Conservation (phyloP, 2,888 invertebrate genomes). For the Nematopogon swammerdamellus region DNA sequence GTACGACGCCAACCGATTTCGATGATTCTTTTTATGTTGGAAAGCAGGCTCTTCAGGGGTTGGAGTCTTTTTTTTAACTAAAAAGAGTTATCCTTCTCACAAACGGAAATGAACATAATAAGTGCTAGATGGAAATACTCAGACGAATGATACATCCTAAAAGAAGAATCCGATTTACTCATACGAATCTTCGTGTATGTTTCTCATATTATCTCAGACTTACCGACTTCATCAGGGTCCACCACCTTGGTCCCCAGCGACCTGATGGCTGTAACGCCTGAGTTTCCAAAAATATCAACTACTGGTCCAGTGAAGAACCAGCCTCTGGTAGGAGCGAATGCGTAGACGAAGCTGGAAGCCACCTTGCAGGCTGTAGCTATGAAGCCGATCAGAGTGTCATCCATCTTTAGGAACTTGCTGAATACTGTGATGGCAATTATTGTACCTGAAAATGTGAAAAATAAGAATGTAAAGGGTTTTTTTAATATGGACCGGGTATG, state of each 20-base stretch:
- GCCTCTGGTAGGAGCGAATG: conserved; percentile 31
- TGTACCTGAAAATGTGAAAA: conserved; percentile 29
- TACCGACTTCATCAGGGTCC: conserved; percentile 46
- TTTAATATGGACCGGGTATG: too few relatives aligned
- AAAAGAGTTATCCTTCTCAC: too few relatives aligned
- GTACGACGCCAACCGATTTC: too few relatives aligned
- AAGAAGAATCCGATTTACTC: too few relatives aligned
- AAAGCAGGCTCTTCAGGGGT: too few relatives aligned
- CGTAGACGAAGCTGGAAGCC: conserved; percentile 34
- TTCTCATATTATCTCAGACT: too few relatives aligned
- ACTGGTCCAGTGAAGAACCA: conserved; percentile 44
- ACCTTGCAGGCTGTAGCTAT: conserved; percentile 47
- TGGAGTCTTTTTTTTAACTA: too few relatives aligned
- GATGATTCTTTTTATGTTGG: too few relatives aligned
- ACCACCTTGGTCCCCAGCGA: conserved; percentile 57
- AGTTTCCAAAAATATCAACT: conserved; percentile 50
- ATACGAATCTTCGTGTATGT: too few relatives aligned
- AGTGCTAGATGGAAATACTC: too few relatives aligned
- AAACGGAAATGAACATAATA: too few relatives aligned
- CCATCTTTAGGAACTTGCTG: conserved; percentile 38
- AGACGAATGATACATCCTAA: too few relatives aligned
- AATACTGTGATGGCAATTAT: conserved; percentile 40
- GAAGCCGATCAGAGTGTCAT: conserved; percentile 42
- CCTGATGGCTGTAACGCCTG: conserved; percentile 50
- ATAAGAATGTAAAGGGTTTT: neutral